Evolutionary conservation across 2,113 vertebrate species (phyloP).

Genomic region (Corynorhinus townsendii): DNA sequence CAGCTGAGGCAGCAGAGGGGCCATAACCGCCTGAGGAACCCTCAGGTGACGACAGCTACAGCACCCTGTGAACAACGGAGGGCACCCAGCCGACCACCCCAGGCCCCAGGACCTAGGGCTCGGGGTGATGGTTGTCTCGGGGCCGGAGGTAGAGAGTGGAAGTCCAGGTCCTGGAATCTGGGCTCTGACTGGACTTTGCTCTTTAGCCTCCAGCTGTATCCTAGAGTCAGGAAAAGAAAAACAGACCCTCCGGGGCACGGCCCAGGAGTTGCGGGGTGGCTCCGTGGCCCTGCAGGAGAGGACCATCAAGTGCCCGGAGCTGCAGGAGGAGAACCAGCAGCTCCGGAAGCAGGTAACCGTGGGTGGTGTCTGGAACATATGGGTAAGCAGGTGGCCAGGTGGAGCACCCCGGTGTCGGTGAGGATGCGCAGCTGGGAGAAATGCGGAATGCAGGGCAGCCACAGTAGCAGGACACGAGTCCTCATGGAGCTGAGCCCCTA

Average conservation of each 20-base stretch:
- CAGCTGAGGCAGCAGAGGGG: not conserved
- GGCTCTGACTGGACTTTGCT: no score
- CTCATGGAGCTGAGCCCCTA: rapidly evolving
- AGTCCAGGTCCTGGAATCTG: constrained; percentile 75
- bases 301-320: constrained; percentile 85
- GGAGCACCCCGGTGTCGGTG: rapidly evolving
- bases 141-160: no score
- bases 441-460: rapidly evolving
- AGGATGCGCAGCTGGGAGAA: rapidly evolving
- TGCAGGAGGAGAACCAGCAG: constrained; percentile 91
- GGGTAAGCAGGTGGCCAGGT: not conserved
- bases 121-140: not conserved
- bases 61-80: rapidly evolving
- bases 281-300: constrained; percentile 85
- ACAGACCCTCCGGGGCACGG: constrained; percentile 90
- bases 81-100: not conserved
- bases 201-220: constrained; percentile 87
- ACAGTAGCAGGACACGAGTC: rapidly evolving
- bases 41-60: not conserved
- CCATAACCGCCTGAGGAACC: rapidly evolving
- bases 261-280: no score
- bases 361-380: rapidly evolving
- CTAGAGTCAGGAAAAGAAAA: constrained; percentile 97
- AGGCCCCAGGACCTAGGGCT: rapidly evolving
- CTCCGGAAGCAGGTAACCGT: constrained; percentile 89